These are phyloP conservation scores for Neomonachus schauinslandi DNA, from an alignment of 2,113 vertebrate genomes.

Conservation along the genomic window DNA sequence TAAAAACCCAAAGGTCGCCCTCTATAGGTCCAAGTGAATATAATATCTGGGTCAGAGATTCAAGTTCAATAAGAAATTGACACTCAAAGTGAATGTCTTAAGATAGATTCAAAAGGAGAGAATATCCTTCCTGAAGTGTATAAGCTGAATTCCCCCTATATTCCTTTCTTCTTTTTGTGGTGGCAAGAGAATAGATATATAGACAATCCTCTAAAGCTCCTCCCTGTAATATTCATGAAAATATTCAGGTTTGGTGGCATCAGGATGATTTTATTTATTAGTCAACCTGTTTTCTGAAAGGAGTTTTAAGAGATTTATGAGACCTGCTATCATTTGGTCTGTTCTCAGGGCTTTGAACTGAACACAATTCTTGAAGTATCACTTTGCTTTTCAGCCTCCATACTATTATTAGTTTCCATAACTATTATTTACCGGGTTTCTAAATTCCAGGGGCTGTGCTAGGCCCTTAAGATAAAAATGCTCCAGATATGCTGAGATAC, in stretches of 20 bases:
- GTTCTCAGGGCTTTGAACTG: background rate
- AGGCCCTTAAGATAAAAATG: background rate
- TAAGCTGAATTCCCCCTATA: background rate
- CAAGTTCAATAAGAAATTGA: background rate
- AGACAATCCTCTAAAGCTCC: background rate
- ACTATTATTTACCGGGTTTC: background rate
- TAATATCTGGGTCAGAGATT: background rate
- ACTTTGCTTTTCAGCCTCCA: background rate
- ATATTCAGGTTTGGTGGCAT: background rate
- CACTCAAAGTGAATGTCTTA: background rate
- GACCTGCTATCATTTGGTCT: background rate
- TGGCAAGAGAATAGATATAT: background rate
- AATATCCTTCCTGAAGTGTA: background rate
- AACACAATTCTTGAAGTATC: background rate
- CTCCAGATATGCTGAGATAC: background rate
- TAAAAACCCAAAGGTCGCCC: background rate
- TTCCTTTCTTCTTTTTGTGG: background rate
- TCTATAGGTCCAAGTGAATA: background rate
- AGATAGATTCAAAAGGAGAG: background rate
- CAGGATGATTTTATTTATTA: background rate
- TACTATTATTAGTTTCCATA: background rate
- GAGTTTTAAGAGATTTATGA: background rate
- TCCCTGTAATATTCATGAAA: background rate
- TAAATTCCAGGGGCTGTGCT: background rate
- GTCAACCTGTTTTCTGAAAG: background rate